Evolutionary conservation across 2,113 vertebrate genomes (phyloP), one percentile per base, ranked within the genome.

Genomic region (Rafetus swinhoei): DNA sequence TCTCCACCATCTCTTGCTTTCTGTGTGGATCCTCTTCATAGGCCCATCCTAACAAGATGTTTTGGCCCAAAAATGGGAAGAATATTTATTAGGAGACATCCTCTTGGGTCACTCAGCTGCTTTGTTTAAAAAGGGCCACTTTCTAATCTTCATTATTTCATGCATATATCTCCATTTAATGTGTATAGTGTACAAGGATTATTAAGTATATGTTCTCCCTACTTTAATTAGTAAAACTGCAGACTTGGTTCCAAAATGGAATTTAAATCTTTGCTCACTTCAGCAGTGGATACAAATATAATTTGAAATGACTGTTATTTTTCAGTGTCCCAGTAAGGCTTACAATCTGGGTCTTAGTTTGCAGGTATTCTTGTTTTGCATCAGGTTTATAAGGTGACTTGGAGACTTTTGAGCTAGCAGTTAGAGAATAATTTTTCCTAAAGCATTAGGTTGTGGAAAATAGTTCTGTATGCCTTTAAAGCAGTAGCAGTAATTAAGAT

Each of bases 361-460:
- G 45, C 62, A 52, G 86, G 60, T 35, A 55, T 88, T 45, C 50
- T 65, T 94, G 65, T 89, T 94, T 86, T 91, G 50, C 84, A 90
- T 96, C 55, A 79, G 82, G 45, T 88, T 91, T 92, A 69, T 84
- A 88, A 77, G 88, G 18, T 93, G 93, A 79, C 3, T 22, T 90
- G 84, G 82, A 94, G 88, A 93, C 55, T 91, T 16, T 85, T 87
- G 92, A 95, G 95, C 85, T 91, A 92, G 80, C 62, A 80, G 57
- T 35, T 56, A 84, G 81, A 65, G 27, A 95, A 55, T 92, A 93
- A 92, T 93, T 95, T 84, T 76, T 91, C 93, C 80, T 91, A 91
- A 84, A 79, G 65, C 65, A 45, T 88, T 92, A 87, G 29, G 35
- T 92, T 52, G 62, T 93, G 80, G 54, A 88, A 81, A 92, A 56